Percentiles rank a stretch among this genome's conserved stretches.
These are phyloP conservation scores for Phacellophora camtschatica DNA, from an alignment of 30 jellyfish, hydroid and myxozoan species.

Conservation along the genomic window DNA sequence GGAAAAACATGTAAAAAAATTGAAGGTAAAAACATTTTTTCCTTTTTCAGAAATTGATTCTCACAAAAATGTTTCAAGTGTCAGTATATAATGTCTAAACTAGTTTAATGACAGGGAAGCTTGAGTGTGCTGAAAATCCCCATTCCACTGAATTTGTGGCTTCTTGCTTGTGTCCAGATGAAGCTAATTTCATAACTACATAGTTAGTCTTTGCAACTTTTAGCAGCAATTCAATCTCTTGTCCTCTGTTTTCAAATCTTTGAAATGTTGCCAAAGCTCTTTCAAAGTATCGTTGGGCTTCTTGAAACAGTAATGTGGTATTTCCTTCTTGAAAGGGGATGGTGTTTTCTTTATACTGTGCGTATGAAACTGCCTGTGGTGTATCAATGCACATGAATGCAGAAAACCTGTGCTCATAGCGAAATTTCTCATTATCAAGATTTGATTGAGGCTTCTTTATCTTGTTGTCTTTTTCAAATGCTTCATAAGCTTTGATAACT, in stretches of 20 bases:
- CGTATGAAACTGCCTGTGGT: slow-evolving; percentile 79
- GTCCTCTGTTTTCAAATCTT: slow-evolving; percentile 31
- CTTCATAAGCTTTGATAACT: slow-evolving; percentile 80
- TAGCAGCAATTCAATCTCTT: slow-evolving; percentile 60
- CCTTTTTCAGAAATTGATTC: no score
- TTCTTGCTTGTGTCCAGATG: slow-evolving; percentile 89
- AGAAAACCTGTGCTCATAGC: slow-evolving; percentile 86
- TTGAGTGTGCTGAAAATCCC: slow-evolving; percentile 40
- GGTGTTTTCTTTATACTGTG: slow-evolving; percentile 66
- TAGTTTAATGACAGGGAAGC: slow-evolving; percentile 53
- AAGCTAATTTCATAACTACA: slow-evolving; percentile 81
- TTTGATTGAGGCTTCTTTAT: slow-evolving; percentile 72
- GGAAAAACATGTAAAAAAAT: no score
- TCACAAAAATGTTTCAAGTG: no score
- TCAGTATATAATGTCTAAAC: no score
- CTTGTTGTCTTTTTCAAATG: slow-evolving; percentile 76
- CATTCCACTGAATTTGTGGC: slow-evolving; percentile 49
- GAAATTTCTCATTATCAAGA: slow-evolving; percentile 82
- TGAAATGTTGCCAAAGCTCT: slow-evolving; percentile 79
- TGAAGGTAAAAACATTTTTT: no score
- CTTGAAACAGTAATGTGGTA: slow-evolving; percentile 39
- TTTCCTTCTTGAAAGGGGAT: slow-evolving; percentile 35
- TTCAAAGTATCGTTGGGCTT: slow-evolving; percentile 73
- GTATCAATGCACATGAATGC: slow-evolving; percentile 84
- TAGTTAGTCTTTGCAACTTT: slow-evolving; percentile 86